Evolutionary conservation across 2,888 invertebrate species (phyloP).

Genomic region (Hirtodrosophila confusa): DNA sequence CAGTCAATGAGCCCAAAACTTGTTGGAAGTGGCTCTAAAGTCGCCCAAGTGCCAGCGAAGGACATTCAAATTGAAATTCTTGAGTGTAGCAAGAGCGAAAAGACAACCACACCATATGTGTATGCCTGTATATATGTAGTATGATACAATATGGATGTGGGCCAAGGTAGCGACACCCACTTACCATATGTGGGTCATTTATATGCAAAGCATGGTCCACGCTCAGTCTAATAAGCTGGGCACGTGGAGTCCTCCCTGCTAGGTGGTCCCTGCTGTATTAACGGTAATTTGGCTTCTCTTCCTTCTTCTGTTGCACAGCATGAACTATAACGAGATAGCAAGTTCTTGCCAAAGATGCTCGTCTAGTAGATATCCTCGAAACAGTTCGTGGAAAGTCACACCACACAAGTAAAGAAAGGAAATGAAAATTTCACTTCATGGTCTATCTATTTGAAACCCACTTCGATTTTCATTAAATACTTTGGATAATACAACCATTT

Average conservation of each 20-base stretch:
- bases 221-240: conserved; percentile 65
- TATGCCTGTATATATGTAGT: conserved; percentile 2
- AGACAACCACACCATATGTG: conserved; percentile 7
- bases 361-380: not conserved
- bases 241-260: conserved; percentile 51
- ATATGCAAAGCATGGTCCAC: conserved; percentile 74
- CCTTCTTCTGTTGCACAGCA: conserved; percentile 17
- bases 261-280: conserved; percentile 46
- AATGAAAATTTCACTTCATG: too few species aligned
- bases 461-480: too few species aligned
- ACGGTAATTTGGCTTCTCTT: conserved; percentile 45
- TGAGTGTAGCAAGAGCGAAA: conserved; percentile 15
- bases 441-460: too few species aligned
- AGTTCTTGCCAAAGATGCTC: not conserved
- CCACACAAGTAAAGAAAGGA: too few species aligned
- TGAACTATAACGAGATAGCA: conserved; percentile 21
- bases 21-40: conserved; percentile 47
- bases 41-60: conserved; percentile 46
- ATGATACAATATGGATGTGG: conserved; percentile 41
- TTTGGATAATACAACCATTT: too few species aligned
- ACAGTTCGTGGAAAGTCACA: too few species aligned
- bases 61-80: conserved; percentile 54
- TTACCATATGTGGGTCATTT: conserved; percentile 65
- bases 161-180: conserved; percentile 46
- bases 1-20: conserved; percentile 58